phyloP scores from a whole-genome alignment of 2,797 vertebrate genomes.

The Paratrypauchen microcephalus region DNA sequence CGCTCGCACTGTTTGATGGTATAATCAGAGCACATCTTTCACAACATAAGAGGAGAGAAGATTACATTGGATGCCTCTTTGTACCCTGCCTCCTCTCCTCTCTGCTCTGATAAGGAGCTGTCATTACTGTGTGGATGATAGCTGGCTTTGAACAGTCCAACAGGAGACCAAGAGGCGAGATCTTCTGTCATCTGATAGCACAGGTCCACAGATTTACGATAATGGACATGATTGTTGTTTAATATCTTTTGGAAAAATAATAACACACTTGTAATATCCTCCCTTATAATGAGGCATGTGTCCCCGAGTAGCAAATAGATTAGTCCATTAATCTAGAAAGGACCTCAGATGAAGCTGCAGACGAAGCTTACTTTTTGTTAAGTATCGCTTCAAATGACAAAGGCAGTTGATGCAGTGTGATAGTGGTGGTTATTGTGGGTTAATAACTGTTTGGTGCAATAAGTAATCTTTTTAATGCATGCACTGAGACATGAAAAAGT shows the following conservation, averaged over 20 bases:
- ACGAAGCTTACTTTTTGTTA: neutral
- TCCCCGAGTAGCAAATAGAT: neutral
- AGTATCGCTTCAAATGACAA: neutral
- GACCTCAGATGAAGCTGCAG: neutral
- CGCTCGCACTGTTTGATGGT: slow-evolving; percentile 26
- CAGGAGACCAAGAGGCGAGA: neutral
- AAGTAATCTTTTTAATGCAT: neutral
- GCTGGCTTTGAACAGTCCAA: slow-evolving; percentile 5
- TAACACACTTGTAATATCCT: slow-evolving; percentile 1
- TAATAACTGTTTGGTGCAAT: neutral
- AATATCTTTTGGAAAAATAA: neutral
- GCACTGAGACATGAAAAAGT: too few relatives aligned
- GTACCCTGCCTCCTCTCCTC: slow-evolving; percentile 6
- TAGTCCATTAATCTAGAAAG: slow-evolving; percentile 6
- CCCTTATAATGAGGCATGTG: neutral
- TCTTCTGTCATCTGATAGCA: neutral
- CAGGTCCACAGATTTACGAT: slow-evolving; percentile 15
- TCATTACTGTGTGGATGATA: slow-evolving; percentile 3
- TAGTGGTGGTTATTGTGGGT: neutral
- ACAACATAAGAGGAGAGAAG: slow-evolving; percentile 17
- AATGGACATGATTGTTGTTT: slow-evolving; percentile 1
- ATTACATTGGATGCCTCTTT: slow-evolving; percentile 3
- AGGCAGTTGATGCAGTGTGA: neutral
- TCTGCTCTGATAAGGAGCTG: slow-evolving; percentile 6
- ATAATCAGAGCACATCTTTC: slow-evolving; percentile 28